These are phyloP conservation scores for Cavia aperea DNA, from an alignment of 2,113 vertebrate species.

Conservation along the genomic window DNA sequence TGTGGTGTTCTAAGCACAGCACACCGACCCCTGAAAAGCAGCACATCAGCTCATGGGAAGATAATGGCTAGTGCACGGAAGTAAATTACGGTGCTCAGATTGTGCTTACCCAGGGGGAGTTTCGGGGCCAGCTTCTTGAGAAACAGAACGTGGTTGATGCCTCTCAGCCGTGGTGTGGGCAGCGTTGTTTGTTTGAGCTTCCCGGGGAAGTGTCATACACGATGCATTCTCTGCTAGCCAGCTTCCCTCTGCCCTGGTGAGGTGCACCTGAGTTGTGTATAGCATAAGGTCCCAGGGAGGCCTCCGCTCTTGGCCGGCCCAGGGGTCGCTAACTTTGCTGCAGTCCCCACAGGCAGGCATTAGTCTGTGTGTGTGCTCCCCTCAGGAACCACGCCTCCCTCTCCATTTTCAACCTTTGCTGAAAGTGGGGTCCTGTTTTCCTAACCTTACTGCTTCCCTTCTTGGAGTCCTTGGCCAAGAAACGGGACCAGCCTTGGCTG, in stretches of 20 bases:
- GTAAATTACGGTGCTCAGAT: too few relatives aligned
- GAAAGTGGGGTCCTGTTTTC: neutral
- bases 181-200: neutral
- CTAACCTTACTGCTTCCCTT: neutral
- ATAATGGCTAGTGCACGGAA: neutral
- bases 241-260: neutral
- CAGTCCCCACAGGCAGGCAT: neutral
- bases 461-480: slow-evolving; percentile 34
- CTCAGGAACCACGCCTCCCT: neutral
- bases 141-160: neutral
- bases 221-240: too few relatives aligned
- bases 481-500: neutral
- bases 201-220: neutral
- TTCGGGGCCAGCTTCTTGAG: neutral
- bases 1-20: neutral
- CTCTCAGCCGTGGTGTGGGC: too few relatives aligned
- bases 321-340: neutral
- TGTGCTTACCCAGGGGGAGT: rapidly evolving
- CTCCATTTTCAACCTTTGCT: neutral
- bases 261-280: neutral
- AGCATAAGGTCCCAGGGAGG: too few relatives aligned
- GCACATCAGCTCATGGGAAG: neutral
- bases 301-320: too few relatives aligned
- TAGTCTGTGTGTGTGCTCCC: neutral
- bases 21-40: neutral